Conservation (phyloP, 2,888 invertebrate genomes). For the Chloroclystis v-ata region DNA sequence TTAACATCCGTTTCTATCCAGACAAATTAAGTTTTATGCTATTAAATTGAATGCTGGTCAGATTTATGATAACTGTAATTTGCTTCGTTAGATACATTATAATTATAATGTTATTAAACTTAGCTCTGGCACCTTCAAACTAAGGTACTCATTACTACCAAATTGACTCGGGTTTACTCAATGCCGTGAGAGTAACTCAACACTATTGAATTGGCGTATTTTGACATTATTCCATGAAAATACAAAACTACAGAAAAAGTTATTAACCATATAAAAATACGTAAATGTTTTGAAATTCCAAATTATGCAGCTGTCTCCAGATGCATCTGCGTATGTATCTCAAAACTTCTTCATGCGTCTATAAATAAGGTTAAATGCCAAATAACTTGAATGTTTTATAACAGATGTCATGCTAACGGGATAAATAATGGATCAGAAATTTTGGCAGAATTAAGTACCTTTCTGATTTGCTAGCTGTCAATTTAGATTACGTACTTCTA, state of each 20-base stretch:
- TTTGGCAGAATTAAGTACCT: not conserved
- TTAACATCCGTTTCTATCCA: too few relatives aligned
- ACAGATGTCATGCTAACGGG: conserved; percentile 25
- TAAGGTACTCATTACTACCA: conserved; percentile 13
- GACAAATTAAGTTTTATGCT: too few relatives aligned
- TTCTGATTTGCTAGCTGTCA: not conserved
- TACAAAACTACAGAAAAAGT: not conserved
- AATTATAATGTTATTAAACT: too few relatives aligned
- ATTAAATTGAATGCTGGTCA: too few relatives aligned
- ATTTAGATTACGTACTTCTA: not conserved
- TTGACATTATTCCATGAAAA: conserved; percentile 3
- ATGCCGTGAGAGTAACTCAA: conserved; percentile 23
- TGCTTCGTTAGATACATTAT: too few relatives aligned
- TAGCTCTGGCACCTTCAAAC: not conserved
- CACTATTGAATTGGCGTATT: conserved; percentile 8
- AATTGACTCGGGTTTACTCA: conserved; percentile 18
- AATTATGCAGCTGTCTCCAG: conserved; percentile 13
- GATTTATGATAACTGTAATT: too few relatives aligned
- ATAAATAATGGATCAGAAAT: conserved; percentile 8
- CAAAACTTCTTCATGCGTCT: not conserved
- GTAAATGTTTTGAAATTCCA: conserved; percentile 9
- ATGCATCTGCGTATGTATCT: conserved; percentile 5
- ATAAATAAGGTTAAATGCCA: conserved; percentile 35
- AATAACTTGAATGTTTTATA: conserved; percentile 30
- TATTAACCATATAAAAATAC: too few relatives aligned